Base-by-base conservation (phyloP, 2,888 invertebrate species). In the Adelphocoris suturalis region DNA sequence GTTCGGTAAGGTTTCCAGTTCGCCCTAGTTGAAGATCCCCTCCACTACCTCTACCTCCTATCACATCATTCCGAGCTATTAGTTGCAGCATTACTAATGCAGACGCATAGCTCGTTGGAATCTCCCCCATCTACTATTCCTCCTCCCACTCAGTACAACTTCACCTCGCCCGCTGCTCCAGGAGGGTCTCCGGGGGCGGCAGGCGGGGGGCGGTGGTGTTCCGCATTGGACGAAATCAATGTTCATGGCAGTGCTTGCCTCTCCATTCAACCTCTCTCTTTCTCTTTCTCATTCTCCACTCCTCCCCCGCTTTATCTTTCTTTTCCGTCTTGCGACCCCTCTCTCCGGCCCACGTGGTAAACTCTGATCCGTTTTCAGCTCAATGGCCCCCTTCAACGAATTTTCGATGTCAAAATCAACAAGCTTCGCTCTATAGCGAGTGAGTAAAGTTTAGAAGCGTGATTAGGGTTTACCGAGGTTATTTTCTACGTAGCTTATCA, bases 221-320 rank as follows among this genome's bases (percentile, higher is more conserved):
- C 88, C 88, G 88, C 88, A 88, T 88, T 88, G 88, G 88, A 88
- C 88, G 88, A 88, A 88, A 88, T 88, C 88, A 88, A 88, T 88
- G 88, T 88, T 88, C 88, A 88, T 88, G 88, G 78, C 88, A 88
- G 88, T 88, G 88, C 88, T 88, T 88, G 88, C 76, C 88, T 88
- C 68, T 78, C 55, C 88, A 19, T 46, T 78, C 88, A 46, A 46
- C 27, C 78, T 80, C 88, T 78, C 75, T 86, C 47, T 48, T 37
- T 80, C 52, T 88, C 68, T 68, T 75, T 68, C 46, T 86, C 46
- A 19, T 86, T 75, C 75, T 86, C 48, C 47, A 4, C 27, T 46
- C 48, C 19, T 28, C 76, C 28, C 28, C 28, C 76, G 16, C 47
- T 78, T 88, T 76, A 88, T 88, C 88, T 88, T 88, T 88, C 80